Evolutionary conservation across 2,797 vertebrate species (phyloP).

Genomic region (Tokudaia tokunoshimensis): DNA sequence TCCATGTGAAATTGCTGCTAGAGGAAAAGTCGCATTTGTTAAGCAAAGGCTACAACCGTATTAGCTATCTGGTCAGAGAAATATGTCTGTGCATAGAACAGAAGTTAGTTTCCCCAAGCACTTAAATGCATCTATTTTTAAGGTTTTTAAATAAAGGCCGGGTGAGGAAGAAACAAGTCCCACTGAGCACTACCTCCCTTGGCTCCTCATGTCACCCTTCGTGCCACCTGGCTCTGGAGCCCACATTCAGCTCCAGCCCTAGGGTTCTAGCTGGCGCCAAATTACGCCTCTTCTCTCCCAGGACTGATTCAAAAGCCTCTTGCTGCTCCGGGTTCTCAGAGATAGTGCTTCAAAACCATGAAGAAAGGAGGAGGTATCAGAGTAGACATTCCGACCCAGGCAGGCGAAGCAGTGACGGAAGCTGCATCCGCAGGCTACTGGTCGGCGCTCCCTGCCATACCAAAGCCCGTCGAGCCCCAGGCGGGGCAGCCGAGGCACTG

Average conservation of each 20-base stretch:
- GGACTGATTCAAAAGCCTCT: background rate
- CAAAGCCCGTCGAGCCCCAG: background rate
- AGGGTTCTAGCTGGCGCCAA: background rate
- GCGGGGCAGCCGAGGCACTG: background rate
- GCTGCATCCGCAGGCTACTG: background rate
- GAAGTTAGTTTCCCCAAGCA: slow-evolving; percentile 85
- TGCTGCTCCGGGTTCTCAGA: background rate
- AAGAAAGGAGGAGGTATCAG: background rate
- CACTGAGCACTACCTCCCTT: background rate
- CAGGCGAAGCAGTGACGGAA: background rate
- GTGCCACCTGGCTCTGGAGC: background rate
- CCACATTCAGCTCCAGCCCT: background rate
- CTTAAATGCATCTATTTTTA: slow-evolving; percentile 88
- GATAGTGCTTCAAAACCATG: background rate
- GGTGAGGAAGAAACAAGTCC: background rate
- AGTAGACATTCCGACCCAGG: background rate
- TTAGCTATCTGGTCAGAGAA: slow-evolving; percentile 84
- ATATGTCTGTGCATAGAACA: slow-evolving; percentile 85
- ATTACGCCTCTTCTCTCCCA: background rate
- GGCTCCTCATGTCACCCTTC: background rate
- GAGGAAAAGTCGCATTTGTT: slow-evolving; percentile 68
- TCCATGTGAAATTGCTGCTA: slow-evolving; percentile 62
- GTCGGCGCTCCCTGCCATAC: background rate
- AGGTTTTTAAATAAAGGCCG: slow-evolving; percentile 87
- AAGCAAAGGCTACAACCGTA: slow-evolving; percentile 56